Conservation (phyloP, 2,113 vertebrate species). For the Cololabis saira region DNA sequence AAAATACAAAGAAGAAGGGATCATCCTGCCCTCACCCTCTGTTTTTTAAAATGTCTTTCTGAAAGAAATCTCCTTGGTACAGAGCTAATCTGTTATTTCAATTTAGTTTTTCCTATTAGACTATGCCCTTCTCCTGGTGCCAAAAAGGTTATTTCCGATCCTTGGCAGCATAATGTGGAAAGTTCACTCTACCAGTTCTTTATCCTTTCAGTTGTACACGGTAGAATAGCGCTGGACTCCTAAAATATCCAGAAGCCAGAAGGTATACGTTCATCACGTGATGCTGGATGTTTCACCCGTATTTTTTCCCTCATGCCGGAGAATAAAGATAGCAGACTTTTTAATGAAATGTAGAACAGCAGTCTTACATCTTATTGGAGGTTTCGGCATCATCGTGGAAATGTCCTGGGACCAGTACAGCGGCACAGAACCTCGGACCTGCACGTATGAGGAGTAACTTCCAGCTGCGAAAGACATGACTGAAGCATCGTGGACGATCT, state of each 20-base stretch:
- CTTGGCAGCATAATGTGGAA: not conserved
- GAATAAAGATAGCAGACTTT: not conserved
- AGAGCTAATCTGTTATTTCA: slow-evolving; percentile 17
- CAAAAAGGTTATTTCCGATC: slow-evolving; percentile 22
- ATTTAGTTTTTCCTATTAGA: not conserved
- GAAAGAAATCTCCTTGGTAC: not conserved
- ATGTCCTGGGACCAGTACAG: slow-evolving; percentile 99
- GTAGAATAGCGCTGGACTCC: not conserved
- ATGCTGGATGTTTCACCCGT: no score
- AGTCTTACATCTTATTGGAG: slow-evolving; percentile 91
- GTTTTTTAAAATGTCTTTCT: not conserved
- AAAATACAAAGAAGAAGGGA: slow-evolving; percentile 34
- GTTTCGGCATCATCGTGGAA: slow-evolving; percentile 99
- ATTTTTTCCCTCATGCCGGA: no score
- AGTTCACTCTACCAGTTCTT: not conserved
- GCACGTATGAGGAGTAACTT: slow-evolving; percentile 97
- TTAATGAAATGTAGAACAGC: not conserved
- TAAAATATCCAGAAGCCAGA: not conserved
- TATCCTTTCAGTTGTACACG: not conserved
- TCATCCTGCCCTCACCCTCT: slow-evolving; percentile 39
- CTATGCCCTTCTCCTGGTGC: not conserved
- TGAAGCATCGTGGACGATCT: slow-evolving; percentile 94
- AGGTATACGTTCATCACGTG: no score
- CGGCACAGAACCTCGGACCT: slow-evolving; percentile 96
- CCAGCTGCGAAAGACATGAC: slow-evolving; percentile 94